phyloP scores from a whole-genome alignment of 2,113 vertebrate species.

The Bucco capensis region DNA sequence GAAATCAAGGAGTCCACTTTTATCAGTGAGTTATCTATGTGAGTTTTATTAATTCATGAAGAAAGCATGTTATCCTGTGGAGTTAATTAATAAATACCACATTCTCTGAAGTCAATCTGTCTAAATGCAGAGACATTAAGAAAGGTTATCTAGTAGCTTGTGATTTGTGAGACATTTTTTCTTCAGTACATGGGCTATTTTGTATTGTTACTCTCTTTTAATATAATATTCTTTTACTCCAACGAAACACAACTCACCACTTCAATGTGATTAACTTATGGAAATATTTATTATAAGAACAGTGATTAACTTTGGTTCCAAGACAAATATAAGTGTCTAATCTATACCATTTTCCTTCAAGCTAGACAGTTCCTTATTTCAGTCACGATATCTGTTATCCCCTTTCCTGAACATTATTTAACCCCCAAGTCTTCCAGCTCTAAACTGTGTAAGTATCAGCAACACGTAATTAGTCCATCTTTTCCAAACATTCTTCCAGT shows the following conservation, averaged over 20 bases:
- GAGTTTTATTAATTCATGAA: neutral
- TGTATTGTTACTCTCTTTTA: neutral
- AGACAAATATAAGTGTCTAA: neutral
- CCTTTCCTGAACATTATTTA: neutral
- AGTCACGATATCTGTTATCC: neutral
- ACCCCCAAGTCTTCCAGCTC: neutral
- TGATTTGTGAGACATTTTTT: neutral
- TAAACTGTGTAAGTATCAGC: neutral
- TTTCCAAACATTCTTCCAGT: neutral
- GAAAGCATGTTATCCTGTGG: neutral
- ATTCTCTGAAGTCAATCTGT: neutral
- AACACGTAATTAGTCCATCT: neutral
- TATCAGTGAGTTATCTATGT: neutral
- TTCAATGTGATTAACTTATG: neutral
- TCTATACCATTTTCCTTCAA: neutral
- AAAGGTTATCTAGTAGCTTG: neutral
- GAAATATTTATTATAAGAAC: slow-evolving; percentile 6
- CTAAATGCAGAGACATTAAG: neutral
- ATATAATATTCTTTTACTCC: neutral
- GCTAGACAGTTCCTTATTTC: neutral
- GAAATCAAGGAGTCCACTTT: neutral
- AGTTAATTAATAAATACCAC: neutral
- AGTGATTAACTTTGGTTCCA: neutral
- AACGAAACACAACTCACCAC: neutral
- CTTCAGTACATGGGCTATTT: neutral